These are phyloP conservation scores for Ceratoteleas bidentatus DNA, from an alignment of 1,140 invertebrate species.

Conservation along the genomic window DNA sequence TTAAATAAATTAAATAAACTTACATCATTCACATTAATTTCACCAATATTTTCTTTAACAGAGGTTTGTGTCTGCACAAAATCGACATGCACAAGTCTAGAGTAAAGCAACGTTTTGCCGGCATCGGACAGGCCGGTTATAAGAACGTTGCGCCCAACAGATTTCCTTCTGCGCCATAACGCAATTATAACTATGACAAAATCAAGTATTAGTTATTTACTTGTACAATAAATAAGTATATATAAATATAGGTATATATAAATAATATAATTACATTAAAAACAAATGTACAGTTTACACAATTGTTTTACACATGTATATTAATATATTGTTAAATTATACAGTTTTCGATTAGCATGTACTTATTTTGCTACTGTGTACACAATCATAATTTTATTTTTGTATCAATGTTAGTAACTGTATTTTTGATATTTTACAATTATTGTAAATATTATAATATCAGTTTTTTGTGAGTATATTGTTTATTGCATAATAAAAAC, in stretches of 20 bases:
- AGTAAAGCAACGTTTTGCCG: conserved; percentile 93
- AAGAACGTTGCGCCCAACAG: conserved; percentile 84
- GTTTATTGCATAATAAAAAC: too few species aligned
- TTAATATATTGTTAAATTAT: not conserved
- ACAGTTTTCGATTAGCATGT: conserved; percentile 54
- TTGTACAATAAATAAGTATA: conserved; percentile 25
- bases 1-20: conserved; percentile 51
- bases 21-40: conserved; percentile 84
- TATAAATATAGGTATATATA: not conserved
- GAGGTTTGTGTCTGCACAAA: conserved; percentile 91
- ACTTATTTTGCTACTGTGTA: conserved; percentile 72
- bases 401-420: conserved; percentile 62
- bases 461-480: too few species aligned
- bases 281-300: conserved; percentile 19
- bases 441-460: conserved; percentile 68
- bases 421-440: conserved; percentile 69
- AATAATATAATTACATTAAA: conserved; percentile 4
- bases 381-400: conserved; percentile 71
- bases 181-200: conserved; percentile 82
- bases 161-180: conserved; percentile 82
- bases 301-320: not conserved
- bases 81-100: conserved; percentile 86
- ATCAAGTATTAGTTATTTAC: conserved; percentile 25
- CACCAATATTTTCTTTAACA: conserved; percentile 90
- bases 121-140: conserved; percentile 92